A percentile compares a stretch with the other conserved stretches of the same genome.
phyloP scores from a whole-genome alignment of 2,888 invertebrate genomes.

The Cephus pulcher region DNA sequence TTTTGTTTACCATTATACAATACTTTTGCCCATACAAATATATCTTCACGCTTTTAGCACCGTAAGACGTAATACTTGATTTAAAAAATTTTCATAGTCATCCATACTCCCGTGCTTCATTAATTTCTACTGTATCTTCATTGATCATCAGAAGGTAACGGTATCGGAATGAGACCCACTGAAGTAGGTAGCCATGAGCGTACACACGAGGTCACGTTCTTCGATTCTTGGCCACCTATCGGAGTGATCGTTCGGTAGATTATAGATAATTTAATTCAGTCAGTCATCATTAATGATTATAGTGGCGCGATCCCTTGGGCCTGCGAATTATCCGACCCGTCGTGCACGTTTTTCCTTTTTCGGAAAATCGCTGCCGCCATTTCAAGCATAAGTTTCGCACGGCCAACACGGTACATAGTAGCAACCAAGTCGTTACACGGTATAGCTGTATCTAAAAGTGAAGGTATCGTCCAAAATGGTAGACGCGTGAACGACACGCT shows the following conservation, averaged over 20 bases:
- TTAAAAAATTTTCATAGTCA: not conserved
- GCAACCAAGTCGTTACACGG: not conserved
- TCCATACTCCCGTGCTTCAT: not conserved
- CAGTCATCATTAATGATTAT: constrained; percentile 58
- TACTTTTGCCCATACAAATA: not conserved
- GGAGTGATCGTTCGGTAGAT: constrained; percentile 44
- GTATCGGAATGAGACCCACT: constrained; percentile 40
- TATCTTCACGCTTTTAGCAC: not conserved
- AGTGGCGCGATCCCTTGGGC: constrained; percentile 31
- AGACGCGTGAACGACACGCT: not conserved
- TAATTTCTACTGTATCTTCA: not conserved
- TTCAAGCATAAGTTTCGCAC: not conserved
- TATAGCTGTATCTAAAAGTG: not conserved
- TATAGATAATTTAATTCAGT: constrained; percentile 62
- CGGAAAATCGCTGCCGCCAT: constrained; percentile 9
- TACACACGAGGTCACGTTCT: constrained; percentile 48
- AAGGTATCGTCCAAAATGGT: not conserved
- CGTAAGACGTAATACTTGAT: not conserved
- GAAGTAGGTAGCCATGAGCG: constrained; percentile 34
- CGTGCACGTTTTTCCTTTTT: not conserved
- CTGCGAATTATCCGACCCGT: constrained; percentile 30
- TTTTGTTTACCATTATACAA: not conserved
- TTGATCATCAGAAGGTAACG: constrained; percentile 1
- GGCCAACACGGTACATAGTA: not conserved
- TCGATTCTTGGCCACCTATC: constrained; percentile 44